Conservation (phyloP, 2,113 vertebrate species). For the Boleophthalmus pectinirostris region DNA sequence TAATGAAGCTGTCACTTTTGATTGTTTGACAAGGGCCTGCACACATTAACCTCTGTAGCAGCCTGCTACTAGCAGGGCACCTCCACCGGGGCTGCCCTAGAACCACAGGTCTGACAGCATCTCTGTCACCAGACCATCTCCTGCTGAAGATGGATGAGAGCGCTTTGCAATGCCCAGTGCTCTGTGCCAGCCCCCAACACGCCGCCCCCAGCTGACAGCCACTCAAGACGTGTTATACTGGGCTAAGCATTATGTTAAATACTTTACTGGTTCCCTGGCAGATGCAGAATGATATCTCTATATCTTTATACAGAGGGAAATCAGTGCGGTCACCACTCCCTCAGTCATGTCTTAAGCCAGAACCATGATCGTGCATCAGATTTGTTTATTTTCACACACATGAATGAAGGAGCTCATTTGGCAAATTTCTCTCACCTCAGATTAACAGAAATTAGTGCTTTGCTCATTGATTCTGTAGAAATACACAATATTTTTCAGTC, state of each 20-base stretch:
- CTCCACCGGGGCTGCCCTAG: constrained; percentile 58
- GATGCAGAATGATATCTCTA: too few relatives aligned
- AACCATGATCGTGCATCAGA: too few relatives aligned
- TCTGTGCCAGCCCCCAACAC: constrained; percentile 29
- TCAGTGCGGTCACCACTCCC: too few relatives aligned
- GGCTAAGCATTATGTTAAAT: background rate
- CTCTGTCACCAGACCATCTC: constrained; percentile 45
- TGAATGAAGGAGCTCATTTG: too few relatives aligned
- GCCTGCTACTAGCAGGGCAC: too few relatives aligned
- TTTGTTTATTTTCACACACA: too few relatives aligned
- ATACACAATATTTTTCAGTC: too few relatives aligned
- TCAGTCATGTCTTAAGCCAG: too few relatives aligned
- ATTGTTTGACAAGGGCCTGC: constrained; percentile 45
- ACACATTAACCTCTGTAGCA: constrained; percentile 66
- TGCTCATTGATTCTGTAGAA: too few relatives aligned
- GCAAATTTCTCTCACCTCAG: too few relatives aligned
- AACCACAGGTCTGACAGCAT: constrained; percentile 47
- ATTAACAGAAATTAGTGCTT: too few relatives aligned
- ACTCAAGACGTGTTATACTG: constrained; percentile 56
- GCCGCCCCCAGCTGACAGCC: constrained; percentile 47
- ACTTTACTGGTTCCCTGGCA: background rate
- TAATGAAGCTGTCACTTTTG: constrained; percentile 30
- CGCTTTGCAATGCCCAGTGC: constrained; percentile 19
- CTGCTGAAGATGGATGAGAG: constrained; percentile 47
- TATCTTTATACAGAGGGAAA: too few relatives aligned